Evolutionary conservation across 2,797 vertebrate species (phyloP).

Genomic region (Chelonia mydas): DNA sequence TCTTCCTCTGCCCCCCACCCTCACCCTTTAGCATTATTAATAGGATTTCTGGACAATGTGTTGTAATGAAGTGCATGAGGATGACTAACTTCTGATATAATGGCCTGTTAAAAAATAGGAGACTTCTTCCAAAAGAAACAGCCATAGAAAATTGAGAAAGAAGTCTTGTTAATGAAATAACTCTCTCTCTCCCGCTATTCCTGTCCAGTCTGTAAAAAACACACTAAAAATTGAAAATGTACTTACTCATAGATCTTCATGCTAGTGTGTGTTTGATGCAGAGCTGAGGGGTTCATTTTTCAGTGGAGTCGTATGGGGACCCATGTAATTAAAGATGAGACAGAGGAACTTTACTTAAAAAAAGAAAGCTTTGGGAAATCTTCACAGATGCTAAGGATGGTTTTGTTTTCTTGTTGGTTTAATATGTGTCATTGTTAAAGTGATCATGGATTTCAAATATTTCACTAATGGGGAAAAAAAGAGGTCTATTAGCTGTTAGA

Average conservation of each 20-base stretch:
- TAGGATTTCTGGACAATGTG: background rate
- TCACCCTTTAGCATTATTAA: accelerated
- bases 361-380: accelerated
- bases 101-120: background rate
- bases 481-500: background rate
- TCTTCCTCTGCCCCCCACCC: too few relatives aligned
- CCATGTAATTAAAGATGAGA: background rate
- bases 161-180: background rate
- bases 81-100: background rate
- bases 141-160: background rate
- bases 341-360: background rate
- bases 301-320: accelerated
- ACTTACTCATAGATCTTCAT: accelerated
- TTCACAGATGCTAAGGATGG: background rate
- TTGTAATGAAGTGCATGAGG: background rate
- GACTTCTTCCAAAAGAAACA: background rate
- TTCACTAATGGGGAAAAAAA: slow-evolving; percentile 15
- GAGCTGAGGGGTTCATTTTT: accelerated
- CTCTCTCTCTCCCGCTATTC: background rate
- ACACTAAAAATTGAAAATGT: background rate
- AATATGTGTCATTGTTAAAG: background rate
- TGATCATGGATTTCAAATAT: background rate
- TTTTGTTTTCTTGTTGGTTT: background rate
- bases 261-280: background rate
- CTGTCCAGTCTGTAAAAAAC: background rate